phyloP scores from a whole-genome alignment of 2,113 vertebrate species.

The Osmerus mordax region DNA sequence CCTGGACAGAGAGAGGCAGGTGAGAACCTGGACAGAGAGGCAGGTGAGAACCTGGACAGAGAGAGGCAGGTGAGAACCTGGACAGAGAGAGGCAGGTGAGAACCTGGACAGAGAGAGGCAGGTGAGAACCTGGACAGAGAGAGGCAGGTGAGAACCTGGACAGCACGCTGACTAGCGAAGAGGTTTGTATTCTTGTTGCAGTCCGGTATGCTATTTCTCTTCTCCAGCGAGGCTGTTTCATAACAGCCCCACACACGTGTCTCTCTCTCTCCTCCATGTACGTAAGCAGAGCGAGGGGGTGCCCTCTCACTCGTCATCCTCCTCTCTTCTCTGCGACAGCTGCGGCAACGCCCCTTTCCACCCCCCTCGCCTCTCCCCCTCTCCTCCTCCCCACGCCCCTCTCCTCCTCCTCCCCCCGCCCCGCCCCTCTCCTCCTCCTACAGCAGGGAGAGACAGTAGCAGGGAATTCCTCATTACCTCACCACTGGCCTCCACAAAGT shows the following conservation, averaged over 20 bases:
- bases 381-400: slow-evolving; percentile 7
- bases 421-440: slow-evolving; percentile 5
- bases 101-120: too few relatives aligned
- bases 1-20: too few relatives aligned
- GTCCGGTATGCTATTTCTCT: too few relatives aligned
- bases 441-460: slow-evolving; percentile 49
- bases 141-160: too few relatives aligned
- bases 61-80: too few relatives aligned
- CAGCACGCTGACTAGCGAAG: too few relatives aligned
- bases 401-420: slow-evolving; percentile 27
- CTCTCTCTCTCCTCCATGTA: not conserved
- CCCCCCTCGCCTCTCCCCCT: slow-evolving; percentile 32
- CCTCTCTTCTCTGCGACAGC: not conserved
- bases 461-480: slow-evolving; percentile 79
- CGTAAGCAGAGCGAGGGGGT: not conserved
- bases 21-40: too few relatives aligned
- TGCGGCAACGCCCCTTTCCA: not conserved
- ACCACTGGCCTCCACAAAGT: slow-evolving; percentile 55
- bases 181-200: too few relatives aligned
- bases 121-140: too few relatives aligned
- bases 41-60: too few relatives aligned
- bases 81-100: too few relatives aligned
- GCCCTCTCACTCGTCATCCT: not conserved
- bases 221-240: too few relatives aligned
- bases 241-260: not conserved